Percentiles rank a stretch among this genome's conserved stretches.
phyloP scores from a whole-genome alignment of 2,888 invertebrate species.

The Andrena flavipes region DNA sequence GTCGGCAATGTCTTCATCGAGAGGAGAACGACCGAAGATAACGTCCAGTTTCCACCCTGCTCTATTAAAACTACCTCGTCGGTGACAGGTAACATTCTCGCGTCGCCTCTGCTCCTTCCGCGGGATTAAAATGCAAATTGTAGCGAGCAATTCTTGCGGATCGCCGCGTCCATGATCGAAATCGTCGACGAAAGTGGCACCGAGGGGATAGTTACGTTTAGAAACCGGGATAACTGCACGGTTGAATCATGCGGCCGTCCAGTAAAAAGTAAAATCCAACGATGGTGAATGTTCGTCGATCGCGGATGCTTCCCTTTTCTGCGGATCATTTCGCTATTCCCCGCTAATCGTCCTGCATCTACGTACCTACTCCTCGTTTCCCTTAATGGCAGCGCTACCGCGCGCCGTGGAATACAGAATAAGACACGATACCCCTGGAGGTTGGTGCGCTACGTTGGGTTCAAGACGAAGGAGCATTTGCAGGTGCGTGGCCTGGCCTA shows the following conservation, averaged over 20 bases:
- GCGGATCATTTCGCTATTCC: conserved; percentile 9
- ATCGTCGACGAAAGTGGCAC: neutral
- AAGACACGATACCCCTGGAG: neutral
- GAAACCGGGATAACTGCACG: neutral
- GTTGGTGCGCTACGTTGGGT: neutral
- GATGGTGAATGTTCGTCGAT: neutral
- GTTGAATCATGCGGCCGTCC: neutral
- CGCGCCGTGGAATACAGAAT: conserved; percentile 29
- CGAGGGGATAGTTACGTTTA: neutral
- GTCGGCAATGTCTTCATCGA: conserved; percentile 63
- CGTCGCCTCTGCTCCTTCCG: conserved; percentile 2
- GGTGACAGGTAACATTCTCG: conserved; percentile 53
- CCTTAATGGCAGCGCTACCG: conserved; percentile 2
- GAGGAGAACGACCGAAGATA: conserved; percentile 40
- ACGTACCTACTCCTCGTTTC: neutral
- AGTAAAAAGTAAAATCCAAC: neutral
- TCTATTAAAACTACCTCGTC: conserved; percentile 44
- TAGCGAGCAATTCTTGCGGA: neutral
- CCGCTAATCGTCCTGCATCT: neutral
- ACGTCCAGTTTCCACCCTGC: conserved; percentile 39
- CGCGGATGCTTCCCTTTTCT: neutral
- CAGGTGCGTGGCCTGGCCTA: conserved; percentile 23
- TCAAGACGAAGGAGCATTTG: conserved; percentile 4
- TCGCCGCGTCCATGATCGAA: conserved; percentile 1
- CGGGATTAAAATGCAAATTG: conserved; percentile 53